Conservation (phyloP, 2,888 invertebrate genomes). For the Meloe dianella region DNA sequence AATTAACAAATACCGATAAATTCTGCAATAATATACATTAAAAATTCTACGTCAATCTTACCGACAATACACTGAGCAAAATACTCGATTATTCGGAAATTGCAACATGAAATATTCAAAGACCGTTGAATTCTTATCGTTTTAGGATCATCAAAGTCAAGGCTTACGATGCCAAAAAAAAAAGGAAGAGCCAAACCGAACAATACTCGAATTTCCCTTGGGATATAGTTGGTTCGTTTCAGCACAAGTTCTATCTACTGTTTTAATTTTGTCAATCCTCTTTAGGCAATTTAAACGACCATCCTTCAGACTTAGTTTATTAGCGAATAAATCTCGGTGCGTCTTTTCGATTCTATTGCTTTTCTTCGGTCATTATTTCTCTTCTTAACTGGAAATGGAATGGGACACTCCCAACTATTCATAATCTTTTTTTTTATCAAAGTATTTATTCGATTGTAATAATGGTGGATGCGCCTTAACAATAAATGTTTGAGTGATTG, state of each 20-base stretch:
- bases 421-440: no score
- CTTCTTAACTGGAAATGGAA: background rate
- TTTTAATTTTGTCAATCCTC: conserved; percentile 56
- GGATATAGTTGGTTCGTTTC: conserved; percentile 47
- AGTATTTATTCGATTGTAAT: no score
- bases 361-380: conserved; percentile 27
- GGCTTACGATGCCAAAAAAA: background rate
- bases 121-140: conserved; percentile 23
- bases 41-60: conserved; percentile 14
- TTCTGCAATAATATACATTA: conserved; percentile 3
- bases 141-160: conserved; percentile 22
- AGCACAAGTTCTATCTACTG: conserved; percentile 42
- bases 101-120: conserved; percentile 31
- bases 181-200: conserved; percentile 23
- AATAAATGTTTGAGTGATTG: background rate
- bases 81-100: conserved; percentile 2
- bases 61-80: conserved; percentile 12
- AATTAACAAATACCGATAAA: background rate
- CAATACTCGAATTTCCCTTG: conserved; percentile 46
- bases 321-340: conserved; percentile 52
- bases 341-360: conserved; percentile 30
- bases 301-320: conserved; percentile 48
- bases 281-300: conserved; percentile 52
- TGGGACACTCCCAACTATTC: no score
- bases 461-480: background rate